Evolutionary conservation across 2,888 invertebrate species (phyloP).

Genomic region (Pemphredon lugubris): DNA sequence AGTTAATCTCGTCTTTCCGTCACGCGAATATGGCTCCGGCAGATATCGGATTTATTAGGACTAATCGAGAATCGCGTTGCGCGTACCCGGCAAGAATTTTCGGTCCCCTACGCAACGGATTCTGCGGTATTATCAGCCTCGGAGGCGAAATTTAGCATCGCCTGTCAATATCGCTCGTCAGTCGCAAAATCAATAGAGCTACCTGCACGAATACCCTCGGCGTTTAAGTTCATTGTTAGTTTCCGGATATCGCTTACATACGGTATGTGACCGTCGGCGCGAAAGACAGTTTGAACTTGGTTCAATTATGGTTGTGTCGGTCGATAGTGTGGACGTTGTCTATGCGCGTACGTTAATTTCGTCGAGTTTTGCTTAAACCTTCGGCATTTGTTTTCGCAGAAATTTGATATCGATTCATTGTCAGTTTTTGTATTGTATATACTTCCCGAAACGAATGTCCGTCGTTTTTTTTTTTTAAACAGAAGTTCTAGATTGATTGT

Average conservation of each 20-base stretch:
- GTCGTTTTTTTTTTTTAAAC: no score
- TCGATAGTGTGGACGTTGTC: no score
- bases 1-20: slow-evolving; percentile 1
- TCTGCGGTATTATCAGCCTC: not conserved
- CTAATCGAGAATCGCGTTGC: not conserved
- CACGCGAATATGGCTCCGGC: not conserved
- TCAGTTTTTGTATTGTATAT: no score
- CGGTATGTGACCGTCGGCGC: no score
- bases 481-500: no score
- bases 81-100: not conserved
- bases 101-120: not conserved
- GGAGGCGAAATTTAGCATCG: not conserved
- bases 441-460: no score
- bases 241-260: not conserved
- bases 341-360: no score
- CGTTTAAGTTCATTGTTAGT: not conserved
- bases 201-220: not conserved
- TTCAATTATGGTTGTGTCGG: no score
- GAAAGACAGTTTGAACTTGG: no score
- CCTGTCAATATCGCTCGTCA: not conserved
- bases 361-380: no score
- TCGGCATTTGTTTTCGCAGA: no score
- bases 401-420: no score
- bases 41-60: not conserved
- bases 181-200: not conserved